Base-by-base conservation (phyloP, 2,797 vertebrate genomes). In the Macropodus opercularis region DNA sequence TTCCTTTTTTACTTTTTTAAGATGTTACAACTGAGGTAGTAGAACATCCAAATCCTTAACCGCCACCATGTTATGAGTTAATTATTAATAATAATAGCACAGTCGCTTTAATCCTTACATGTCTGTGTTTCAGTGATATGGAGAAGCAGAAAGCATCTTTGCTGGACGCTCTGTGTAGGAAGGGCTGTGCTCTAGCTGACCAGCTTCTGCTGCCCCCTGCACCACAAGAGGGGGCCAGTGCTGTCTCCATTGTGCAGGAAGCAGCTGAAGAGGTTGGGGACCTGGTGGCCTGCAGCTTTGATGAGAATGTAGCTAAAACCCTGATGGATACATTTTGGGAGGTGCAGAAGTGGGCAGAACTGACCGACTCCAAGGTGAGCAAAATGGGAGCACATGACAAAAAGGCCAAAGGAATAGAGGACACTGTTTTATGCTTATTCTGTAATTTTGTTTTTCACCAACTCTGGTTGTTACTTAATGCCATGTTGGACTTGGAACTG, bases 61-160 rank as follows among this genome's bases (percentile, higher is more conserved):
- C 42, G 24, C 46, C 32, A 12, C 26, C 8, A 18, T 6, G 1
- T 24, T 18, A 55, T 55, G 8, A 41, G 17, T 14, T 35, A n/a
- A n/a, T n/a, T n/a, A n/a, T n/a, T n/a, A n/a, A n/a, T n/a, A n/a
- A n/a, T n/a, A n/a, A n/a, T n/a, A n/a, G n/a, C 15, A 19, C 3
- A 0, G 0, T 11, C 8, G 7, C 11, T 19, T 52, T 14, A 11
- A 18, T 5, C 27, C 2, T 22, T 14, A 64, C 17, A 22, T 8
- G 5, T 40, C 22, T 70, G 40, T 53, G 24, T 90, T 77, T 51
- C 86, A 99, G 98, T 63, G 98, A 98, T 80, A 98, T 99, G 96
- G 98, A 99, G 86, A 98, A 96, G 78, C 98, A 98, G 90, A 98
- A 96, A 79, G 92, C 90, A 0, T 97, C 95, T 15, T 91, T 99